A percentile compares a stretch with the other conserved stretches of the same genome.
Conservation (phyloP, 2,888 invertebrate genomes). For the Mesorhabditis spiculigera region DNA sequence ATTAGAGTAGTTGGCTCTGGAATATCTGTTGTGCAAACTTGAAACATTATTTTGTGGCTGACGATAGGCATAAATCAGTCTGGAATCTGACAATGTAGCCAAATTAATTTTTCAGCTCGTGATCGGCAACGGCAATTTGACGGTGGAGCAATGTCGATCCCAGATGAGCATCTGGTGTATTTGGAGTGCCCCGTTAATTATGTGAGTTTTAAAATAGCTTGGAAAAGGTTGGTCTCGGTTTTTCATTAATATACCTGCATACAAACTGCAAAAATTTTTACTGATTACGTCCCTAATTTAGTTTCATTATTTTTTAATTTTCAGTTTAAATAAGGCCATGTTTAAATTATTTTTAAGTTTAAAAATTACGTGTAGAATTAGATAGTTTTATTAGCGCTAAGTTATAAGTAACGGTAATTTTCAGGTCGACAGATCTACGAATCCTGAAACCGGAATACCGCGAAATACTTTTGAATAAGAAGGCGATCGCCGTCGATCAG, state of each 20-base stretch:
- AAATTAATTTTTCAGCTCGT: conserved; percentile 23
- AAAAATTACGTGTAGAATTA: too few species aligned
- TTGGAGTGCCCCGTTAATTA: conserved; percentile 16
- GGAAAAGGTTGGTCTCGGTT: neutral
- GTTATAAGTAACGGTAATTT: neutral
- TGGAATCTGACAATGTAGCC: neutral
- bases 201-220: conserved; percentile 1
- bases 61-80: neutral
- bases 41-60: too few species aligned
- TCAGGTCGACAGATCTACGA: conserved; percentile 36
- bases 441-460: conserved; percentile 23
- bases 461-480: conserved; percentile 41
- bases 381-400: too few species aligned
- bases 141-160: conserved; percentile 23
- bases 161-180: conserved; percentile 42
- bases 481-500: conserved; percentile 53
- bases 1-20: too few species aligned
- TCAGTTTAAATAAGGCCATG: neutral
- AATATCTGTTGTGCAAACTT: too few species aligned
- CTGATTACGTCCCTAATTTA: too few species aligned
- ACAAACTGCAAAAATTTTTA: too few species aligned
- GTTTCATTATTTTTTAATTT: neutral
- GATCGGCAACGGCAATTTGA: conserved; percentile 39
- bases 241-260: too few species aligned
- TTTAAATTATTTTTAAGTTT: neutral